Conservation (phyloP, 2,797 vertebrate genomes). For the Rhinatrema bivittatum region DNA sequence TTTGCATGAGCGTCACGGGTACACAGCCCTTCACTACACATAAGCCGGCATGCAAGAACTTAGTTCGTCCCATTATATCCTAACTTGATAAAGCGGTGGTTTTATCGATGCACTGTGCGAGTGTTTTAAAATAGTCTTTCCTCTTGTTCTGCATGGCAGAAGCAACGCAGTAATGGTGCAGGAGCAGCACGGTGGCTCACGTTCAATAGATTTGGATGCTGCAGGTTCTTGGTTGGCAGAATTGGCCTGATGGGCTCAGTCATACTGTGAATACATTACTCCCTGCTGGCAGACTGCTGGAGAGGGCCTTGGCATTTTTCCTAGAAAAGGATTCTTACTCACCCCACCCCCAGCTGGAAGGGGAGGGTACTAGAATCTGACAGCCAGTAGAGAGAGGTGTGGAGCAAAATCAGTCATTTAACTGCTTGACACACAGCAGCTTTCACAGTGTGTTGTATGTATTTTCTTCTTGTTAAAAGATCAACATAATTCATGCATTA, state of each 20-base stretch:
- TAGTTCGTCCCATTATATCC: no score
- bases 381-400: neutral
- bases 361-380: neutral
- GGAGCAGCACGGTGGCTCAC: slow-evolving; percentile 1
- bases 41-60: no score
- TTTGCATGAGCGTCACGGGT: neutral
- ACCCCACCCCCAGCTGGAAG: neutral
- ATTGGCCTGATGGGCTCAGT: neutral
- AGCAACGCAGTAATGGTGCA: no score
- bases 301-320: neutral
- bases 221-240: neutral
- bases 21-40: no score
- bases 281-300: neutral
- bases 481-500: neutral
- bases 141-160: no score
- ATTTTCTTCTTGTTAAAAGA: neutral
- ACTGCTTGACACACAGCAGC: accelerated
- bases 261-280: neutral
- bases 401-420: neutral
- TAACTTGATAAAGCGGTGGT: no score
- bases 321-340: neutral
- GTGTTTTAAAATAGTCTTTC: no score
- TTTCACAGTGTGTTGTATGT: neutral
- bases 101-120: no score
- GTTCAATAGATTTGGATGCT: neutral